Conservation (phyloP, 2,113 vertebrate species). For the Camelus dromedarius region DNA sequence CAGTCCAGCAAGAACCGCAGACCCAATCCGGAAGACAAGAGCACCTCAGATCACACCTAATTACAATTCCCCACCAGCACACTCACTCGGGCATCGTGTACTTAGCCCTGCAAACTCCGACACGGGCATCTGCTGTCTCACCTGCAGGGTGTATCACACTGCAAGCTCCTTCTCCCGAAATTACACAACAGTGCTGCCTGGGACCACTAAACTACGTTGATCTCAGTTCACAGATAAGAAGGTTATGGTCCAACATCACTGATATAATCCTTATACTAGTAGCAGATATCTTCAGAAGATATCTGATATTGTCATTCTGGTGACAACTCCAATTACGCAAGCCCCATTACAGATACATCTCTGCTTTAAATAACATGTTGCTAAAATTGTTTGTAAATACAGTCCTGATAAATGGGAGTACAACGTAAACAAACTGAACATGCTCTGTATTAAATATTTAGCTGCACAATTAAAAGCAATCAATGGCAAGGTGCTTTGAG, state of each 20-base stretch:
- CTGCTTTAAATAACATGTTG: constrained; percentile 51
- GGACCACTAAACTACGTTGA: constrained; percentile 32
- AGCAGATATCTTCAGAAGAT: neutral
- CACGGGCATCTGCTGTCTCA: neutral
- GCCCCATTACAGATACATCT: neutral
- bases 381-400: neutral
- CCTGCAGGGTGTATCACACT: neutral
- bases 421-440: neutral
- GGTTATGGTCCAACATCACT: neutral
- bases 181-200: neutral
- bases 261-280: neutral
- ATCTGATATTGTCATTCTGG: neutral
- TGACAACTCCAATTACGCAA: neutral
- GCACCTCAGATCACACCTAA: neutral
- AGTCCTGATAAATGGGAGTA: neutral
- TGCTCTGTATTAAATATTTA: neutral
- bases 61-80: neutral
- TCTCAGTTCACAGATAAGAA: neutral
- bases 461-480: constrained; percentile 24
- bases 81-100: neutral
- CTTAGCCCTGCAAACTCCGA: constrained; percentile 12
- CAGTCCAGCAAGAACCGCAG: neutral
- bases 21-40: neutral
- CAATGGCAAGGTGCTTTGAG: neutral
- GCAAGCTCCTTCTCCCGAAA: neutral